Evolutionary conservation across 2,113 vertebrate genomes (phyloP).

Genomic region (Epinephelus moara): DNA sequence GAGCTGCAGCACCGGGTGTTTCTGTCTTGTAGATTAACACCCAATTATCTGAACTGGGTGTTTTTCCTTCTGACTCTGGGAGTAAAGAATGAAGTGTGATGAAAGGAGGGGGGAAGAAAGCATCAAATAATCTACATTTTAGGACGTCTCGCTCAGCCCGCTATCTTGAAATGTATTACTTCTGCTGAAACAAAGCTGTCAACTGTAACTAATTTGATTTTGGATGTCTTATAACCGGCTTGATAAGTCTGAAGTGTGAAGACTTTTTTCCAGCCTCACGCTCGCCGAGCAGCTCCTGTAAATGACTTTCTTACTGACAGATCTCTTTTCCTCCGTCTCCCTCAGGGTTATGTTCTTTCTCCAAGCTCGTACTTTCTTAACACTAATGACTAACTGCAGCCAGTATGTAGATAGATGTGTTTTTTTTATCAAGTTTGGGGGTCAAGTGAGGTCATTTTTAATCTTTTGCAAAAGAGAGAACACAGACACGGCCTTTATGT

Average conservation of each 20-base stretch:
- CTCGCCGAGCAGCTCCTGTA: constrained; percentile 64
- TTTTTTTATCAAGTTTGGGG: constrained; percentile 39
- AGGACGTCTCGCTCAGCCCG: constrained; percentile 25
- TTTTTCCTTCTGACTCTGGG: constrained; percentile 16
- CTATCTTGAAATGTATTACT: constrained; percentile 54
- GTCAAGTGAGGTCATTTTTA: constrained; percentile 32
- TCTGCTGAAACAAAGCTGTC: constrained; percentile 71
- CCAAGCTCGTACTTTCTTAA: constrained; percentile 54
- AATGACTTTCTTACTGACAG: constrained; percentile 73
- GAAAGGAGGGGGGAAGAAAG: constrained; percentile 7
- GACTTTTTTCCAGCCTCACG: constrained; percentile 31
- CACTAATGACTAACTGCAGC: constrained; percentile 62
- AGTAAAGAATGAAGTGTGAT: not conserved
- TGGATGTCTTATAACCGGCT: constrained; percentile 52
- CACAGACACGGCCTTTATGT: not conserved
- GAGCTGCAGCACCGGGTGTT: not conserved
- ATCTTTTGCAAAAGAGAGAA: constrained; percentile 8
- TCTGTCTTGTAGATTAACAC: not conserved
- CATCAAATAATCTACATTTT: constrained; percentile 54
- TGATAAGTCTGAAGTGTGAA: constrained; percentile 71
- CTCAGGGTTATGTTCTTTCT: constrained; percentile 62
- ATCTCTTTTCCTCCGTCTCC: constrained; percentile 56
- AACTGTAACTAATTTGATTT: constrained; percentile 76
- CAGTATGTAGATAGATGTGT: constrained; percentile 32
- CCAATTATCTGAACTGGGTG: constrained; percentile 5